Percentiles rank a stretch among this genome's conserved stretches.
Evolutionary conservation across 2,797 vertebrate species (phyloP).

Genomic region (Enteromius radiatus): DNA sequence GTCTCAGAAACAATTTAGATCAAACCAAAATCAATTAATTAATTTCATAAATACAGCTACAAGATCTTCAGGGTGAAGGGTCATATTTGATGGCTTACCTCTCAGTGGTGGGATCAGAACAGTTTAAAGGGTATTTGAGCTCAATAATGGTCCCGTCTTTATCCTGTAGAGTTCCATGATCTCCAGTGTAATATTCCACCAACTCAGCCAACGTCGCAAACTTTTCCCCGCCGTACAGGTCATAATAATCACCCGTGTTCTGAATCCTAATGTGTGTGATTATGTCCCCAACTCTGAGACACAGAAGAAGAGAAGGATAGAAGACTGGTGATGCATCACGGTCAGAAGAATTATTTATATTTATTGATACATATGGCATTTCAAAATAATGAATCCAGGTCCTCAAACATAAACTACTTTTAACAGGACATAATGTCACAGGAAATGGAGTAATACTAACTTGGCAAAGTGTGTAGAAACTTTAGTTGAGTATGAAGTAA

Average conservation of each 20-base stretch:
- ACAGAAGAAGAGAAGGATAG: conserved; percentile 28
- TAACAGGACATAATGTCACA: not conserved
- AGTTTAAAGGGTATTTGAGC: conserved; percentile 92
- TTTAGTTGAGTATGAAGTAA: not conserved
- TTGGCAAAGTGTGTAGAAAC: conserved; percentile 8
- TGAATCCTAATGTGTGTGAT: conserved; percentile 98
- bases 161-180: conserved; percentile 91
- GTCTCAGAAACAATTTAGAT: not conserved
- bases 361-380: not conserved
- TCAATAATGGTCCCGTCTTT: conserved; percentile 91
- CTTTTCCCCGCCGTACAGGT: conserved; percentile 97
- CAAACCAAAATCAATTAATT: not conserved
- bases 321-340: not conserved
- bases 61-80: not conserved
- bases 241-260: conserved; percentile 96
- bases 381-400: not conserved
- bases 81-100: conserved; percentile 76
- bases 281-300: conserved; percentile 83
- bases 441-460: conserved; percentile 34
- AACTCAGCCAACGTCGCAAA: conserved; percentile 94
- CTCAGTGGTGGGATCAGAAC: conserved; percentile 93
- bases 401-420: not conserved
- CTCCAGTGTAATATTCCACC: conserved; percentile 94
- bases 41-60: not conserved
- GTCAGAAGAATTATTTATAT: not conserved